Conservation (phyloP, 2,113 vertebrate species). For the Corapipo altera region DNA sequence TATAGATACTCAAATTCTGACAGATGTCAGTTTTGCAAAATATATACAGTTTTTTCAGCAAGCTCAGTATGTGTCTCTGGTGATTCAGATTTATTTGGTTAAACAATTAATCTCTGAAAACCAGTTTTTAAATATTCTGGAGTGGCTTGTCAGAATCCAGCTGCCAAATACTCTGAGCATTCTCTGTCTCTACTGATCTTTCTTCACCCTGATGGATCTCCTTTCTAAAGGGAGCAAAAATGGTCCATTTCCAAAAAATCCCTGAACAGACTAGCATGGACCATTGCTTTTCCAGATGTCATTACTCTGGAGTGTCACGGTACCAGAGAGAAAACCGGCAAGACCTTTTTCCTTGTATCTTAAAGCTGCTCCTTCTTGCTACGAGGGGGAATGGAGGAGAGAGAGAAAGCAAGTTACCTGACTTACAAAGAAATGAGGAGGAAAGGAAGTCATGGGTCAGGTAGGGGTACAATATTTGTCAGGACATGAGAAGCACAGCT, state of each 20-base stretch:
- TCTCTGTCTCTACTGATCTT: neutral
- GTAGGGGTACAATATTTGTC: neutral
- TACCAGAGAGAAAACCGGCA: neutral
- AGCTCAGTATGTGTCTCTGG: neutral
- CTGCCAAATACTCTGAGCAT: neutral
- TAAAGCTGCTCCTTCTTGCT: neutral
- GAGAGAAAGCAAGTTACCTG: neutral
- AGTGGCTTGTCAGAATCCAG: neutral
- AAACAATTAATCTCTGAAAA: neutral
- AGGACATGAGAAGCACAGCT: neutral
- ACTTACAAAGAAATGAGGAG: neutral
- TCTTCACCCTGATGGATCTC: neutral
- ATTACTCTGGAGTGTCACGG: neutral
- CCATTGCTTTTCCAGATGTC: neutral
- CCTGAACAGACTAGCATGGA: neutral
- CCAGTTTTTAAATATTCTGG: neutral
- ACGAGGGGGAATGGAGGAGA: neutral
- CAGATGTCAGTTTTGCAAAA: conserved; percentile 14
- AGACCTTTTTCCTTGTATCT: neutral
- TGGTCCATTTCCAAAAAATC: neutral
- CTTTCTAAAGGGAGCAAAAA: neutral
- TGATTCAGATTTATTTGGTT: conserved; percentile 2
- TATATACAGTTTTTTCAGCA: neutral
- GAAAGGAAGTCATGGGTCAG: neutral
- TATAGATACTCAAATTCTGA: conserved; percentile 1